A percentile compares a stretch with the other conserved stretches of the same genome.
These are phyloP conservation scores for Apocrypta bakeri DNA, from an alignment of 1,140 invertebrate species.

Conservation along the genomic window DNA sequence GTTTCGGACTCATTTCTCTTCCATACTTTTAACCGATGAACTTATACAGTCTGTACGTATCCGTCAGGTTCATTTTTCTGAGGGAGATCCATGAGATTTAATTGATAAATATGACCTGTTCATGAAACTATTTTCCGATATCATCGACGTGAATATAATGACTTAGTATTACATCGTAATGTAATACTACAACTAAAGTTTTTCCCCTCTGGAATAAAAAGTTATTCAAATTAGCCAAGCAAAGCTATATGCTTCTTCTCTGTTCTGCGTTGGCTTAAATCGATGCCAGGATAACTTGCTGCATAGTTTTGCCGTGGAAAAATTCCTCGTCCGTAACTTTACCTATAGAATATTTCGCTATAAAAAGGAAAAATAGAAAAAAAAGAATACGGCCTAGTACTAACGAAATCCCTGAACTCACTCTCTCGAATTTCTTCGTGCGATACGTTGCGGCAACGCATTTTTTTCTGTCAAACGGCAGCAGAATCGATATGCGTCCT, in stretches of 20 bases:
- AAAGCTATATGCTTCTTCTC: too few species aligned
- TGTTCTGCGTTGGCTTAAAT: neutral
- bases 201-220: neutral
- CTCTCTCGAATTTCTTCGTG: neutral
- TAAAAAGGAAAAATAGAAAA: neutral
- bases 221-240: neutral
- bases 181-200: too few species aligned
- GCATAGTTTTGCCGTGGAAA: neutral
- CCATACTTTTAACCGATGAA: neutral
- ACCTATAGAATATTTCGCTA: neutral
- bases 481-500: slow-evolving; percentile 27
- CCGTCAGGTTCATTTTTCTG: too few species aligned
- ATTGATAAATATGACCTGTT: neutral
- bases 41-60: too few species aligned
- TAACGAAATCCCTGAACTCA: neutral
- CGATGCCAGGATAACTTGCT: neutral
- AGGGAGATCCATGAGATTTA: too few species aligned
- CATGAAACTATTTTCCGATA: too few species aligned
- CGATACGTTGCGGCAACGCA: neutral
- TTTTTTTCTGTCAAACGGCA: slow-evolving; percentile 13
- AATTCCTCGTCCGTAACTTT: neutral
- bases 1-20: neutral
- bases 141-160: too few species aligned
- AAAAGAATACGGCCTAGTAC: neutral
- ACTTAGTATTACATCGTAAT: too few species aligned